Base-by-base conservation (phyloP, 2,888 invertebrate genomes). In the Leptinotarsa tumamoca region DNA sequence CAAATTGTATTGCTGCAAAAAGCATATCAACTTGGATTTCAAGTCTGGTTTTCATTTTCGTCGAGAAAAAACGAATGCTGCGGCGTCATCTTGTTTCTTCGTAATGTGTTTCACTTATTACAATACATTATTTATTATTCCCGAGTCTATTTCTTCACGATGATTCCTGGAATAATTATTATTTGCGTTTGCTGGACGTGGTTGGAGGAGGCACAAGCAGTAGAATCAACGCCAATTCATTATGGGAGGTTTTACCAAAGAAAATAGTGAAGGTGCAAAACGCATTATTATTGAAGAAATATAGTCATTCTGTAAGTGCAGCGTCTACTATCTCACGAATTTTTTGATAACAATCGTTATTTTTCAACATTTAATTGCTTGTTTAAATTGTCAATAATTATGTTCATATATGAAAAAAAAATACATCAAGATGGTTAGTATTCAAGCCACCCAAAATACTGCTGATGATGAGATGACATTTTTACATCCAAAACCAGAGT, bases 21-120 rank as follows among this genome's bases (percentile, higher is more conserved):
- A 79, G 69, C 77, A 80, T 76, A 78, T 76, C 78, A 80, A 81
- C 83, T 84, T 78, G 72, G 74, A 80, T 84, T 82, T 80, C 83
- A 74, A 67, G 75, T 73, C 69, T 54, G 68, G 74, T 76, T 79
- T 76, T 77, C 79, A 68, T 78, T 80, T 78, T 67, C 71, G 49
- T 18, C 58, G 58, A 58, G 70, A 70, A 43, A 23, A 70, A 70
- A 70, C 58, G 70, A 69, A 68, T 68, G 51, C 43, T 67, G 49
- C 15, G 23, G 17, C 56, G 21, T 69, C 69, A 69, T 69, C 70
- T 51, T 51, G 58, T 70, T 70, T 58, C 70, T 58, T 21, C 43
- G 68, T 68, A 68, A 68, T 52, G 54, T 52, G 54, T 68, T 51
- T 27, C n/a, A 27, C 49, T 67, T 49, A 67, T 67, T 10, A 54